Evolutionary conservation across 2,797 vertebrate species (phyloP).

Genomic region (Stomatorhinus walkeri): DNA sequence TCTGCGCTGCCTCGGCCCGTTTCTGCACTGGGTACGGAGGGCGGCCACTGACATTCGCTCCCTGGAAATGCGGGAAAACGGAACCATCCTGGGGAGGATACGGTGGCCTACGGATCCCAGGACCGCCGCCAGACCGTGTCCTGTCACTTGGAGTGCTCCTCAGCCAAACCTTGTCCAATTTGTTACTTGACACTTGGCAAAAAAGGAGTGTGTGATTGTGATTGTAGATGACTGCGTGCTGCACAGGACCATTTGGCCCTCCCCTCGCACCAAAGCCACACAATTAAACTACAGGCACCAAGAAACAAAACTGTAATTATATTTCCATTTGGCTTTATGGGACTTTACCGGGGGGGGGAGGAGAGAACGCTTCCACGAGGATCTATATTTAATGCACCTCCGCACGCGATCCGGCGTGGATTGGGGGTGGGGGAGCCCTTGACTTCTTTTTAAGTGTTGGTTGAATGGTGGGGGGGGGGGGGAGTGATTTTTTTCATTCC

Average conservation of each 20-base stretch:
- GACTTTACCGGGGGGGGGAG: constrained; percentile 52
- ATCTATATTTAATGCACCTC: constrained; percentile 47
- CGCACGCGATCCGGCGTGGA: constrained; percentile 32
- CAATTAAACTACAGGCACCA: constrained; percentile 14
- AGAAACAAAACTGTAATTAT: constrained; percentile 56
- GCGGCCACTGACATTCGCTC: neutral
- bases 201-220: constrained; percentile 50
- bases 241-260: constrained; percentile 33
- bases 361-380: neutral
- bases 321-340: constrained; percentile 48
- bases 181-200: constrained; percentile 52
- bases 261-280: constrained; percentile 29
- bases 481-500: constrained; percentile 40
- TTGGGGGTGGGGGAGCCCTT: constrained; percentile 5
- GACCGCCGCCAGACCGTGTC: neutral
- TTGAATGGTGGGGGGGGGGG: constrained; percentile 17
- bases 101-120: neutral
- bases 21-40: neutral
- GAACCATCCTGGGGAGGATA: neutral
- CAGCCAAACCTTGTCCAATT: constrained; percentile 36
- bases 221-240: constrained; percentile 52
- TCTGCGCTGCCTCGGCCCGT: neutral
- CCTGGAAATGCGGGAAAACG: neutral
- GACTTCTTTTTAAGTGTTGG: constrained; percentile 38
- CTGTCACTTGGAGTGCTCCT: neutral